A percentile compares a stretch with the other conserved stretches of the same genome.
Evolutionary conservation across 1,140 invertebrate species (phyloP).

Genomic region (Eueides isabella): DNA sequence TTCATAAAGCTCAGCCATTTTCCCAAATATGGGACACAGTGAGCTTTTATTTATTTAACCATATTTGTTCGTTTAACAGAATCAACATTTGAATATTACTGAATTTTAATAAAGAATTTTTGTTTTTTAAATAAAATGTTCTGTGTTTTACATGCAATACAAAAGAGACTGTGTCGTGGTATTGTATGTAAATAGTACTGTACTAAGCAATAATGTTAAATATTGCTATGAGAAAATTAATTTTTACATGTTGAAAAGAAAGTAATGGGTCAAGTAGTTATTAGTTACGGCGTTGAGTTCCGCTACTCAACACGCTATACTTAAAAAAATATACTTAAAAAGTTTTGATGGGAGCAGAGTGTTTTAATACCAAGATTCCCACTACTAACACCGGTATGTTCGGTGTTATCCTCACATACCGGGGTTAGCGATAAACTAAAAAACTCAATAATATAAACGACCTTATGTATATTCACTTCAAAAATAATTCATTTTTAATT

Average conservation of each 20-base stretch:
- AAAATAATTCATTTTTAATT: no score
- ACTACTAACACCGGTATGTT: no score
- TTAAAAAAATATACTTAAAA: no score
- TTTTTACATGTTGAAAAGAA: neutral
- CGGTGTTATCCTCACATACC: no score
- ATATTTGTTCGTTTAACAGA: slow-evolving; percentile 13
- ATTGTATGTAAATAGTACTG: neutral
- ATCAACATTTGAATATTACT: neutral
- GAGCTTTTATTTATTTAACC: neutral
- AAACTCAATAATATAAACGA: no score
- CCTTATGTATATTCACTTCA: no score
- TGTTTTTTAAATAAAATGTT: neutral
- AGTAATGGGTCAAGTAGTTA: no score
- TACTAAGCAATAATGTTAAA: neutral
- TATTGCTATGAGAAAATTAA: neutral
- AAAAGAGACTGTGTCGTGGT: neutral
- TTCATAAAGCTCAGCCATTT: slow-evolving; percentile 8
- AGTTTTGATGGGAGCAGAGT: no score
- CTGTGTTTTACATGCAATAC: neutral
- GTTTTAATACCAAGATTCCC: no score
- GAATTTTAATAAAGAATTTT: neutral
- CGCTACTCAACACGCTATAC: no score
- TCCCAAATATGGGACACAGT: neutral
- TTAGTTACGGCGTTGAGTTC: no score
- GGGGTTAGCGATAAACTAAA: no score